Evolutionary conservation across 2,888 invertebrate species (phyloP).

Genomic region (Isotomurus palustris): DNA sequence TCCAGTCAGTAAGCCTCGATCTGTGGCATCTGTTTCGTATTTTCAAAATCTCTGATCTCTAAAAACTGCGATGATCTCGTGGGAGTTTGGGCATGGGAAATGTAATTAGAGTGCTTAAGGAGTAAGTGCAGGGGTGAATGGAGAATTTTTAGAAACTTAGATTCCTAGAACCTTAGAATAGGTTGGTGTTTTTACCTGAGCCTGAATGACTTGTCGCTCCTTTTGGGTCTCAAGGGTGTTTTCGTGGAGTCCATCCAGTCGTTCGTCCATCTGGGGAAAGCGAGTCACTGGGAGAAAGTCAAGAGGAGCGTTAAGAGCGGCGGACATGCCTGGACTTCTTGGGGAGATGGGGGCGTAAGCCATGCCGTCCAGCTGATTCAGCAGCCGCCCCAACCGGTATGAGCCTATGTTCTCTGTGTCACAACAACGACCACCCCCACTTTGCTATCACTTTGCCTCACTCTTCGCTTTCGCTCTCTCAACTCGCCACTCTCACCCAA

Average conservation of each 20-base stretch:
- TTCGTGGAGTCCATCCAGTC: constrained; percentile 50
- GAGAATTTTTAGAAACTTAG: background rate
- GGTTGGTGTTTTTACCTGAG: too few species aligned
- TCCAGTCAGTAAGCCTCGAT: too few species aligned
- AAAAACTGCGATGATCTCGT: too few species aligned
- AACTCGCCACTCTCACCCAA: background rate
- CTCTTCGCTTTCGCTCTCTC: background rate
- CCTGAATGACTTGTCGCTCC: constrained; percentile 47
- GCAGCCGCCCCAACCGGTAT: constrained; percentile 42
- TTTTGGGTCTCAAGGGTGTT: constrained; percentile 46
- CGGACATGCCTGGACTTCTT: constrained; percentile 35
- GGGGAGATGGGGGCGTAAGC: constrained; percentile 39
- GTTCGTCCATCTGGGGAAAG: constrained; percentile 45
- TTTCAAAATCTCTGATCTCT: too few species aligned
- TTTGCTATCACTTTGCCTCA: background rate
- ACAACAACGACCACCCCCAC: background rate
- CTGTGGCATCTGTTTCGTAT: too few species aligned
- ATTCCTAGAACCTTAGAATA: too few species aligned
- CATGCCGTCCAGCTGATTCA: constrained; percentile 45
- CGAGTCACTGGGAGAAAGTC: constrained; percentile 46
- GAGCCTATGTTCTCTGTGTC: constrained; percentile 28
- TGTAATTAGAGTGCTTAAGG: too few species aligned
- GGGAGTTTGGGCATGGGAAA: too few species aligned
- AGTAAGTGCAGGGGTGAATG: too few species aligned
- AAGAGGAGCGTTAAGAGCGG: constrained; percentile 45